Evolutionary conservation across 2,797 vertebrate species (phyloP), one percentile per base, ranked within the genome.

Genomic region (Micrastur ruficollis): DNA sequence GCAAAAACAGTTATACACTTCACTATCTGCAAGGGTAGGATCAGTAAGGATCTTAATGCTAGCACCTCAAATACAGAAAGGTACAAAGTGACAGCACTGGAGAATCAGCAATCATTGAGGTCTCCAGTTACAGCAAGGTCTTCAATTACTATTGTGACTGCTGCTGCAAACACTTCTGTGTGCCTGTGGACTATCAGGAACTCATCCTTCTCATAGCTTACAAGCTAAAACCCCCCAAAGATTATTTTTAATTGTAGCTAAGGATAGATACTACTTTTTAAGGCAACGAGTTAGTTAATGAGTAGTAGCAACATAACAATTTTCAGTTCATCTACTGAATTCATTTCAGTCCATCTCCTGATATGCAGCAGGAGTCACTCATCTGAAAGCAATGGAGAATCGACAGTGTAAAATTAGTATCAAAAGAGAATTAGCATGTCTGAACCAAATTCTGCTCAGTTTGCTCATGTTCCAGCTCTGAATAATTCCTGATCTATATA

Each of bases 401-500:
- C 1, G 7, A 42, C 71, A 71, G 32, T 22, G 62, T 55, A 81
- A 94, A 95, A 79, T 62, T 70, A 82, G 52, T 19, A 89, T 55
- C 74, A 81, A 82, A 90, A 74, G 31, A 71, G 71, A 85, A 80
- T 71, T 52, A 74, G 44, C 55, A 74, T n/a, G 12, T 58, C 61
- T 71, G 49, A 91, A 73, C 15, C 67, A 89, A 82, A 82, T 61
- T 67, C 81, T 74, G 86, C 56, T 73, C 75, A 55, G 26, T 42
- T 90, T 63, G 56, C 42, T 87, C 81, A 18, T 49, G 50, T 56
- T 89, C 34, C 62, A 73, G 36, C 55, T 74, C 74, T 42, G 46
- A 92, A 73, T 58, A 80, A 89, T 29, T 73, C 79, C 23, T 46
- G 26, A 80, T 92, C 90, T 80, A 87, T 81, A 80, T 71, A 91